These are phyloP conservation scores for Nomada fabriciana DNA, from an alignment of 2,888 invertebrate genomes.

Conservation along the genomic window DNA sequence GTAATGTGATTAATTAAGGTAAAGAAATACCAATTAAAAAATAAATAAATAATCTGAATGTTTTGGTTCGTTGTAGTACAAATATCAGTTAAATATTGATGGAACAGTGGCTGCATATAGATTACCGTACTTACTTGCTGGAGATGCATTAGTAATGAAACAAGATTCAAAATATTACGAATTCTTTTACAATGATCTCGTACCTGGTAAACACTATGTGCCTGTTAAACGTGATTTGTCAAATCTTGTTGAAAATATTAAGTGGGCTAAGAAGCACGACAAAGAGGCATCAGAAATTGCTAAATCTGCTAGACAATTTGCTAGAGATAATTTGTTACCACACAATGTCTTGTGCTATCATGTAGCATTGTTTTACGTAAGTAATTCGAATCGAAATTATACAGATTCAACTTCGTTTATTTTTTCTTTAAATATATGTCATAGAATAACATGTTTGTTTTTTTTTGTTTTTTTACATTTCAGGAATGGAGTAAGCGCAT, in stretches of 20 bases:
- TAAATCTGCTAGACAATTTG: conserved; percentile 89
- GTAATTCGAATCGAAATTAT: conserved; percentile 29
- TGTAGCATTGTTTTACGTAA: conserved; percentile 85
- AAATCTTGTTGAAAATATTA: conserved; percentile 91
- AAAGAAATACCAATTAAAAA: not conserved
- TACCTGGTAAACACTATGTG: conserved; percentile 92
- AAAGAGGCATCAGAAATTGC: conserved; percentile 88
- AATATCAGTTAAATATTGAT: conserved; percentile 97
- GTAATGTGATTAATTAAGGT: conserved; percentile 85
- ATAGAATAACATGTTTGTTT: conserved; percentile 42
- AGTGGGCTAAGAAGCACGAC: conserved; percentile 92
- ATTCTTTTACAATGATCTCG: conserved; percentile 93
- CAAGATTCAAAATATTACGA: conserved; percentile 98
- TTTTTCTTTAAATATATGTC: conserved; percentile 50
- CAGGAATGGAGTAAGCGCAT: conserved; percentile 91
- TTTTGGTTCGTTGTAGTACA: conserved; percentile 89
- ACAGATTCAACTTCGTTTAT: conserved; percentile 52
- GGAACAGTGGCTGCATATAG: conserved; percentile 99
- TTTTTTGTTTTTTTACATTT: conserved; percentile 67
- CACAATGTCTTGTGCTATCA: conserved; percentile 95
- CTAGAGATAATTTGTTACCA: conserved; percentile 92
- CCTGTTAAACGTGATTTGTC: conserved; percentile 92
- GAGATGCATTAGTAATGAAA: conserved; percentile 95
- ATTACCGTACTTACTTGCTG: conserved; percentile 95
- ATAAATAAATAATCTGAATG: conserved; percentile 26